Base-by-base conservation (phyloP, 2,888 invertebrate species). In the Xestobium rufovillosum region DNA sequence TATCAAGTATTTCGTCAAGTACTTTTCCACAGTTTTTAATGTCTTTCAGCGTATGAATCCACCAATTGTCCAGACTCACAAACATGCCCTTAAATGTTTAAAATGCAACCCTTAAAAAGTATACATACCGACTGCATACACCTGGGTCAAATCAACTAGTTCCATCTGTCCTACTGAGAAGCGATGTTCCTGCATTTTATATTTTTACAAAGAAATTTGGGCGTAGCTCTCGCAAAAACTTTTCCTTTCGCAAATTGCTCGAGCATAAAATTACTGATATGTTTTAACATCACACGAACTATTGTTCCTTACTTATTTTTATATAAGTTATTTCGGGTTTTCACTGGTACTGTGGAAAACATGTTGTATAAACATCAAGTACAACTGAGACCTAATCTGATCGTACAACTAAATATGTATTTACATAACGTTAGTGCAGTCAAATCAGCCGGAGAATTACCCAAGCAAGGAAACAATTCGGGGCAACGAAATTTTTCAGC, bases 271-370 rank as follows among this genome's bases (percentile, higher is more conserved):
- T 27, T 8, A 23, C 27, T 31, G 26, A 36, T 36, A 31, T 36
- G 31, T 30, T 36, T 16, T 31, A 31, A 31, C 17, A 14, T 36
- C 31, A 39, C 36, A 36, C n/a, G 15, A 19, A n/a, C 6, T n/a
- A 19, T n/a, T 6, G n/a, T 35, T 39, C 39, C 39, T 36, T 39
- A 35, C 34, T 19, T 30, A 36, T 31, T 31, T 30, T 34, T 42
- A 38, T 30, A 31, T 39, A n/a, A n/a, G 33, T 28, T 30, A 32
- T 43, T 36, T 49, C 44, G 47, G 39, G 38, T 45, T 50, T 51
- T 52, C 52, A 53, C 48, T 47, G 43, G 45, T 53, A 55, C 58
- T 58, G 58, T 47, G 55, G 49, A 58, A 57, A 56, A 58, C 48
- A 58, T 51, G 47, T 46, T 48, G 35, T 34, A 38, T 32, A 41